These are phyloP conservation scores for Carlito syrichta DNA, from an alignment of 2,113 vertebrate species.

Conservation along the genomic window DNA sequence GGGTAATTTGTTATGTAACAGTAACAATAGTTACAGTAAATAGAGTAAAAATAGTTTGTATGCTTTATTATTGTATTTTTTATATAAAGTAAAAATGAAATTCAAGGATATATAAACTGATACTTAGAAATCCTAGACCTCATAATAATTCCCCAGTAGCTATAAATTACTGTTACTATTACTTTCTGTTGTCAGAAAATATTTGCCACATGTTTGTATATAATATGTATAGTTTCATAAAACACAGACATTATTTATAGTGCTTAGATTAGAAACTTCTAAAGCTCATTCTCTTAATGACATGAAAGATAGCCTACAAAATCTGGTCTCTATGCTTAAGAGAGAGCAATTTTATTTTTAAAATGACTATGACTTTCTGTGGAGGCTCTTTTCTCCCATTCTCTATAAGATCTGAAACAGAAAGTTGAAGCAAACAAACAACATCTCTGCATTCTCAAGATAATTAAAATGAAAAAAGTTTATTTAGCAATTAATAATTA, in stretches of 20 bases:
- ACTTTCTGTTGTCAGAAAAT: conserved; percentile 1
- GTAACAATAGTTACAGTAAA: too few relatives aligned
- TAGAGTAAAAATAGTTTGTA: too few relatives aligned
- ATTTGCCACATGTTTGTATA: background rate
- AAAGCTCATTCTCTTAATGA: background rate
- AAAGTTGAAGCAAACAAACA: too few relatives aligned
- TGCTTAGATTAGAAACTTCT: background rate
- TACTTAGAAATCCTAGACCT: background rate
- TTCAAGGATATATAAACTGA: background rate
- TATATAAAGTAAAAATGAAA: too few relatives aligned
- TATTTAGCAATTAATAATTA: too few relatives aligned
- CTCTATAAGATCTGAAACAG: too few relatives aligned
- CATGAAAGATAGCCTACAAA: background rate
- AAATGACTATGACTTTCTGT: too few relatives aligned
- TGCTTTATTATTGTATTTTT: too few relatives aligned
- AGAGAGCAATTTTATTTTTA: background rate
- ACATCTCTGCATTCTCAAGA: too few relatives aligned
- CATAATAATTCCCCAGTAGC: background rate
- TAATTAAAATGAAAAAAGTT: too few relatives aligned
- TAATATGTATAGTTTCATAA: background rate
- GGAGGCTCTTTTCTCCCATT: too few relatives aligned
- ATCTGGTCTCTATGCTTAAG: background rate
- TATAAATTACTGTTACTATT: background rate
- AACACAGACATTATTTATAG: background rate
- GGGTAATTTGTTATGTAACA: background rate